These are phyloP conservation scores for Luperina testacea DNA, from an alignment of 2,888 invertebrate species.

Conservation along the genomic window DNA sequence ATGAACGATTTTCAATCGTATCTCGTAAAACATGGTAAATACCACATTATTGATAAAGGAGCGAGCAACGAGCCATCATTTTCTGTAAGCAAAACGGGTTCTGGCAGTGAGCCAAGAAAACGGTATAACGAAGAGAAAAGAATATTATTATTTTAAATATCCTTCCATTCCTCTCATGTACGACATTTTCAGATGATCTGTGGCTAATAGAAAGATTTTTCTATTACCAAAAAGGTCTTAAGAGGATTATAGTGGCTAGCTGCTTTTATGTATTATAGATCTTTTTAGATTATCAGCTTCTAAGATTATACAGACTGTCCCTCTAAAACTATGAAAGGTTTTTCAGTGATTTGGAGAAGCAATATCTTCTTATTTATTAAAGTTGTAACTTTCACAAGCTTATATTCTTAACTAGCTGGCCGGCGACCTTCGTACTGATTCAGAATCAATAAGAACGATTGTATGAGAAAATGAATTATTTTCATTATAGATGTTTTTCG, in stretches of 20 bases:
- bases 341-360: neutral
- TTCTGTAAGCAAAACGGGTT: conserved; percentile 19
- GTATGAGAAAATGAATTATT: too few species aligned
- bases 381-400: neutral
- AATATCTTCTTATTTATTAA: neutral
- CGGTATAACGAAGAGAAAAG: neutral
- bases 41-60: conserved; percentile 32
- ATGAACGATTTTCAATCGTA: conserved; percentile 22
- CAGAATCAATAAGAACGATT: too few species aligned
- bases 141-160: conserved; percentile 17
- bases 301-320: conserved; percentile 1
- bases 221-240: neutral
- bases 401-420: neutral
- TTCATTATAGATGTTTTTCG: too few species aligned
- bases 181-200: conserved; percentile 4
- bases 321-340: neutral
- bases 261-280: conserved; percentile 4
- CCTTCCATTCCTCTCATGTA: neutral
- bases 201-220: neutral
- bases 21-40: conserved; percentile 28
- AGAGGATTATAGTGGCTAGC: neutral
- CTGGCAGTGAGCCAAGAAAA: conserved; percentile 41
- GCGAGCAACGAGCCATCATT: conserved; percentile 20
- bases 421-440: too few species aligned
- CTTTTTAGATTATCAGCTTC: neutral